Evolutionary conservation across 2,113 vertebrate species (phyloP), one percentile per base, ranked within the genome.

Genomic region (Gymnobelideus leadbeateri): DNA sequence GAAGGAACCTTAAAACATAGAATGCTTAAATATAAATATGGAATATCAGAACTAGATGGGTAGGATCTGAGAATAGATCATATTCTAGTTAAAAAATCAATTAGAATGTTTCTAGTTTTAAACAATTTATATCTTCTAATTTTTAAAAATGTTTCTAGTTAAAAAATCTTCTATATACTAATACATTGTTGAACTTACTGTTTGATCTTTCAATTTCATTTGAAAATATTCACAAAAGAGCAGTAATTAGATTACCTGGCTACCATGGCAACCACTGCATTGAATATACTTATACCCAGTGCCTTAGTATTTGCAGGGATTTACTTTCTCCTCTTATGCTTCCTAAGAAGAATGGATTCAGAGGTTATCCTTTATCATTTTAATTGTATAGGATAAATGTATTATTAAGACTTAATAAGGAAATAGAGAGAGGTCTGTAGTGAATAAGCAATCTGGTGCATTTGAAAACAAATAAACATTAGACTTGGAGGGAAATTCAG

Each of bases 141-240:
- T 77, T 57, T 55, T 77, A 19, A 93, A 92, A 97, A 91, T 68
- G 51, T 96, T 97, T 98, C 95, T 93, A 57, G 57, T 97, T 97
- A 95, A 97, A 97, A 97, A 98, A 96, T 96, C 90, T 94, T 96
- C 95, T 97, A 96, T 95, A 96, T 94, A 97, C 95, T 92, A 90
- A 52, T 89, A 92, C 89, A 95, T 50, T 94, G 91, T 97, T 96
- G 95, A 98, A 96, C 91, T 95, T 95, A 91, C 93, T 97, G 52
- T 96, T 98, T 97, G 97, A 97, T 97, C 96, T 97, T 97, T 97
- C 96, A 97, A 97, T 97, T 98, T 97, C 94, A 96, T 96, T 98
- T 98, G 90, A 96, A 97, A 97, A 97, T 96, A 98, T 97, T 97
- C 98, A 98, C 95, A 96, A 96, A 97, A 97, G 96, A 97, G 92